A percentile compares a stretch with the other conserved stretches of the same genome.
Conservation (phyloP, 2,888 invertebrate species). For the Thecocarcelia acutangulata region DNA sequence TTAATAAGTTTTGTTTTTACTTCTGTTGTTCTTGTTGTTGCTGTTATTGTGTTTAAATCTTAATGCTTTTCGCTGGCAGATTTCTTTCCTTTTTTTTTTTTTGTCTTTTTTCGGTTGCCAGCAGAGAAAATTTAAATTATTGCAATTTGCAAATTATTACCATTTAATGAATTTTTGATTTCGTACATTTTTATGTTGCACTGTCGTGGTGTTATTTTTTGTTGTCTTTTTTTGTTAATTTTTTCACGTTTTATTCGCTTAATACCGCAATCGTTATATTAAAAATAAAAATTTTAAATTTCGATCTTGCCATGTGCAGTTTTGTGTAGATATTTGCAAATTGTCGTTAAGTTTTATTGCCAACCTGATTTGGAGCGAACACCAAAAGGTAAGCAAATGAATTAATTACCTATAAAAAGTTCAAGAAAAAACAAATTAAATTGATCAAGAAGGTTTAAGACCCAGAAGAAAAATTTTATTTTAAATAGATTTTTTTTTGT, state of each 20-base stretch:
- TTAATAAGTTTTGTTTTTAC: slow-evolving; percentile 28
- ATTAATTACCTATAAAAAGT: not conserved
- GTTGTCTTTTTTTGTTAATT: slow-evolving; percentile 48
- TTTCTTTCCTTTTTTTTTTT: slow-evolving; percentile 22
- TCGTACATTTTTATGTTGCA: slow-evolving; percentile 43
- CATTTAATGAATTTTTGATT: slow-evolving; percentile 73
- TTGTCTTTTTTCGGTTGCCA: slow-evolving; percentile 62
- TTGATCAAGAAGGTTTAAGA: too few relatives aligned
- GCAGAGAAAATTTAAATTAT: slow-evolving; percentile 73
- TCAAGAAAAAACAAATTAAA: not conserved
- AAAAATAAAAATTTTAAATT: not conserved
- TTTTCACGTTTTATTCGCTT: slow-evolving; percentile 36
- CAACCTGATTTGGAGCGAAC: not conserved
- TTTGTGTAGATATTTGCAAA: not conserved
- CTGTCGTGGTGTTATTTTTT: slow-evolving; percentile 45
- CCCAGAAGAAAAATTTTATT: too few relatives aligned
- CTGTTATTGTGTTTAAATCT: slow-evolving; percentile 49
- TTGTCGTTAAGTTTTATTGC: not conserved
- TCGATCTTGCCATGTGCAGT: not conserved
- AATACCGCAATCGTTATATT: slow-evolving; percentile 34
- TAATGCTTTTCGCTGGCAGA: slow-evolving; percentile 51
- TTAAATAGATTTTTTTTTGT: too few relatives aligned
- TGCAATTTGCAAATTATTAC: slow-evolving; percentile 74
- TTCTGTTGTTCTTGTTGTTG: slow-evolving; percentile 8
- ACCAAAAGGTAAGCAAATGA: not conserved